These are phyloP conservation scores for Xiphophorus hellerii DNA, from an alignment of 2,113 vertebrate genomes.

Conservation along the genomic window DNA sequence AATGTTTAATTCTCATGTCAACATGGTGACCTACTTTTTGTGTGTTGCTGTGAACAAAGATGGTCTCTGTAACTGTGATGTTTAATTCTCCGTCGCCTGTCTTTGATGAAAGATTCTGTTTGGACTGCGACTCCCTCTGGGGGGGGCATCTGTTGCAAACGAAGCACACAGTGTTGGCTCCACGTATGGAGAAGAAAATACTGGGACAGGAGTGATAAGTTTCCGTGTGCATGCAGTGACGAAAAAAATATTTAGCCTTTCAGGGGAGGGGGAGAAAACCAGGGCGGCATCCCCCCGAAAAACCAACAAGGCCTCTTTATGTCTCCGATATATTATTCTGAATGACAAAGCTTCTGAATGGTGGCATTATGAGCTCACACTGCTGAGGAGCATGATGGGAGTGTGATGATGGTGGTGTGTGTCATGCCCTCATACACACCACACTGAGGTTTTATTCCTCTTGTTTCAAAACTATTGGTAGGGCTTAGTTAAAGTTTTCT, in stretches of 20 bases:
- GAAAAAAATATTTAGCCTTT: slow-evolving; percentile 20
- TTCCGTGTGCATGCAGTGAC: background rate
- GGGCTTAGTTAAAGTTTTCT: no score
- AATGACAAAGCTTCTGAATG: slow-evolving; percentile 59
- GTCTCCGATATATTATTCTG: slow-evolving; percentile 43
- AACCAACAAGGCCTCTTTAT: slow-evolving; percentile 58
- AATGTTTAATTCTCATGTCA: slow-evolving; percentile 38
- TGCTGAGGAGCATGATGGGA: slow-evolving; percentile 49
- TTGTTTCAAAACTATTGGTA: no score
- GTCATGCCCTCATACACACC: slow-evolving; percentile 35
- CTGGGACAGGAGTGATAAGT: slow-evolving; percentile 49
- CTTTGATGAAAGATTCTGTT: slow-evolving; percentile 78
- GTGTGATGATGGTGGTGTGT: background rate
- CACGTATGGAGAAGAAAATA: slow-evolving; percentile 55
- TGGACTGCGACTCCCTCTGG: slow-evolving; percentile 46
- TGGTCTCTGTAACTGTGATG: slow-evolving; percentile 56
- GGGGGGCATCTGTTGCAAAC: slow-evolving; percentile 57
- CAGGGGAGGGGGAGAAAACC: slow-evolving; percentile 12
- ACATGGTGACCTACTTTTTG: slow-evolving; percentile 62
- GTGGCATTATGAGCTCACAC: slow-evolving; percentile 69
- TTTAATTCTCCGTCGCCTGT: slow-evolving; percentile 70
- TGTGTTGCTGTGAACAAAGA: slow-evolving; percentile 50
- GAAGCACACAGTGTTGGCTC: slow-evolving; percentile 26
- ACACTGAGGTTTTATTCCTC: slow-evolving; percentile 10
- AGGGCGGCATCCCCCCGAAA: background rate